Conservation (phyloP, 2,113 vertebrate genomes). For the Vicugna pacos region DNA sequence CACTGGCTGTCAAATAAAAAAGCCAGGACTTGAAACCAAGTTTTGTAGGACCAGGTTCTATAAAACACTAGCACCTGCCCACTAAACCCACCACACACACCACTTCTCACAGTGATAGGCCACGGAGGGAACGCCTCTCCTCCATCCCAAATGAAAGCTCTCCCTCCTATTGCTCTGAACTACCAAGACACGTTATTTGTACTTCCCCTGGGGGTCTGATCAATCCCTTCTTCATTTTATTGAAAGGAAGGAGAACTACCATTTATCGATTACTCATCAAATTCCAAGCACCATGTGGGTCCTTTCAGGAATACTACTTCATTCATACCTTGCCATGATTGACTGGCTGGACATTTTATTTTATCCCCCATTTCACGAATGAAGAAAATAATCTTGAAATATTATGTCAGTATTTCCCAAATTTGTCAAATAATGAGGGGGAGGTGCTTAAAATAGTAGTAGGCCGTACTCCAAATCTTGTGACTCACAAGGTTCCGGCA, state of each 20-base stretch:
- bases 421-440: background rate
- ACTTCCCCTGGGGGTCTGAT: background rate
- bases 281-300: background rate
- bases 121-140: background rate
- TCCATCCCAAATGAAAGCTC: background rate
- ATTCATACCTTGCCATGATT: background rate
- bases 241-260: background rate
- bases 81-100: too few species aligned
- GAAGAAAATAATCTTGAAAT: conserved; percentile 51
- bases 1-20: background rate
- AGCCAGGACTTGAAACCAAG: background rate
- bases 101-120: background rate
- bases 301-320: background rate
- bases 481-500: conserved; percentile 44
- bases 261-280: background rate
- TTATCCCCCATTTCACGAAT: background rate
- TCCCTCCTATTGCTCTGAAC: background rate
- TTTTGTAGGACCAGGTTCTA: background rate
- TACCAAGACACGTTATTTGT: background rate
- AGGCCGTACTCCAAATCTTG: background rate
- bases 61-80: background rate
- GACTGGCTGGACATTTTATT: background rate
- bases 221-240: background rate
- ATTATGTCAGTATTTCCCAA: conserved; percentile 41
- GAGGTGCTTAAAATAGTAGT: conserved; percentile 23